A percentile compares a stretch with the other conserved stretches of the same genome.
These are phyloP conservation scores for Pyxicephalus adspersus DNA, from an alignment of 2,113 vertebrate genomes.

Conservation along the genomic window DNA sequence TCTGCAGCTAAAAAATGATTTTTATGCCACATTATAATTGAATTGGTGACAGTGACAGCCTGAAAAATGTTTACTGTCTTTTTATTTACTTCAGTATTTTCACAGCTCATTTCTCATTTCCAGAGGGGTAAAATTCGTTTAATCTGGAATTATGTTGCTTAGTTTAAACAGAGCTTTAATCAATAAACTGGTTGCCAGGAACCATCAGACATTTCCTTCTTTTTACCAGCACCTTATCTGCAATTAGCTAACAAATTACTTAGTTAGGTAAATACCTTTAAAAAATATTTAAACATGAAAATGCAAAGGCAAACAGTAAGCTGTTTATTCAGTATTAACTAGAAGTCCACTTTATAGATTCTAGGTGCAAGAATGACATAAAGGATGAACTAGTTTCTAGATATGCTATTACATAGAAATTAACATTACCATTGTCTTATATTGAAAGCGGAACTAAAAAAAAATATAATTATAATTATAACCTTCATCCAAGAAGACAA, in stretches of 20 bases:
- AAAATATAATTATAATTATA: too few relatives aligned
- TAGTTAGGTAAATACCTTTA: conserved; percentile 37
- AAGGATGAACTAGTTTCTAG: neutral
- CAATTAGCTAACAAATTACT: conserved; percentile 37
- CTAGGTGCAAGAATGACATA: neutral
- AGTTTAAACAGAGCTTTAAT: conserved; percentile 24
- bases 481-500: too few relatives aligned
- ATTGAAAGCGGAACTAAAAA: too few relatives aligned
- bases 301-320: conserved; percentile 4
- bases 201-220: conserved; percentile 22
- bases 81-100: conserved; percentile 20
- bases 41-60: neutral
- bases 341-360: neutral
- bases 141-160: conserved; percentile 31
- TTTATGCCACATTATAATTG: conserved; percentile 1
- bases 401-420: neutral
- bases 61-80: conserved; percentile 5
- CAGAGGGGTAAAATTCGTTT: neutral
- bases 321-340: conserved; percentile 7
- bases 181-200: conserved; percentile 41
- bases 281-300: conserved; percentile 33
- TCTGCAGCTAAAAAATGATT: neutral
- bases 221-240: conserved; percentile 36
- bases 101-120: conserved; percentile 40
- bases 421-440: too few relatives aligned